Percentiles rank a stretch among this genome's conserved stretches.
phyloP scores from a whole-genome alignment of 2,113 vertebrate genomes.

The Grammomys dolichurus region DNA sequence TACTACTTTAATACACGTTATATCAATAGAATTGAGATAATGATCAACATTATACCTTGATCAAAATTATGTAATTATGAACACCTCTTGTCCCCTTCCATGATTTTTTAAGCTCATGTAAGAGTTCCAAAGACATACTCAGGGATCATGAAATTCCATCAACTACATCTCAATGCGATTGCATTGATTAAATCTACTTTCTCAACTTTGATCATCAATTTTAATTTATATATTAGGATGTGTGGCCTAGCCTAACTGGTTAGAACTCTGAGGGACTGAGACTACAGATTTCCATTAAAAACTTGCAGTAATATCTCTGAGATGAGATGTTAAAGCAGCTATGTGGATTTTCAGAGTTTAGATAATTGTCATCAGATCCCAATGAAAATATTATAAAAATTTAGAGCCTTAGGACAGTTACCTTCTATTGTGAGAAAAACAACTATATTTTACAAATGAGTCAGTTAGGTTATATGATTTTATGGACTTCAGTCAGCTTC shows the following conservation, averaged over 20 bases:
- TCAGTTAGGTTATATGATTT: not conserved
- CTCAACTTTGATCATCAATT: not conserved
- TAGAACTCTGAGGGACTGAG: not conserved
- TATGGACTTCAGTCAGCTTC: too few relatives aligned
- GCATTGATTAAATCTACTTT: not conserved
- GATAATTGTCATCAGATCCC: not conserved
- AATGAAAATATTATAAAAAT: not conserved
- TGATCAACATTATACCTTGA: not conserved
- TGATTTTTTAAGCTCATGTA: not conserved
- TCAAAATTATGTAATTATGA: not conserved
- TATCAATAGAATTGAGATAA: not conserved
- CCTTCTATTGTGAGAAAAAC: not conserved
- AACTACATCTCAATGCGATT: not conserved
- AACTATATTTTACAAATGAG: not conserved
- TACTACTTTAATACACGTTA: not conserved
- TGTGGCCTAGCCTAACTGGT: not conserved
- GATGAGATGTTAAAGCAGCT: not conserved
- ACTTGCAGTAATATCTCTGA: not conserved
- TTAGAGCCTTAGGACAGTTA: not conserved
- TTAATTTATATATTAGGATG: not conserved
- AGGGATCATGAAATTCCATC: too few relatives aligned
- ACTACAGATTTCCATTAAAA: not conserved
- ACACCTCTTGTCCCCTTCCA: not conserved
- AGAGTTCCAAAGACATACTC: not conserved
- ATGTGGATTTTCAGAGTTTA: not conserved